Conservation (phyloP, 2,797 vertebrate species). For the Poecilia picta region DNA sequence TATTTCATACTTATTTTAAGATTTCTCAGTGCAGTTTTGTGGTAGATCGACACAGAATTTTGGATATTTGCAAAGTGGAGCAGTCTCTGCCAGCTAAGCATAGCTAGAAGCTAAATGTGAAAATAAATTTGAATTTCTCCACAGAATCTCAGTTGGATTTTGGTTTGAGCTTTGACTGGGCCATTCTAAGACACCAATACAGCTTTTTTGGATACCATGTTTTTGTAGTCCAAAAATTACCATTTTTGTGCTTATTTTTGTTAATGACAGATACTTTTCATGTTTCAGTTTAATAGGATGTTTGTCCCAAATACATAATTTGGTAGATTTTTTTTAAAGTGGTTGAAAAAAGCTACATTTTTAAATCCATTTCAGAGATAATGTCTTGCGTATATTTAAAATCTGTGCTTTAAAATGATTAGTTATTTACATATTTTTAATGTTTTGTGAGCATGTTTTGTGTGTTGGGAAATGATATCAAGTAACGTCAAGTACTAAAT, state of each 20-base stretch:
- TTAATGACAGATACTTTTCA: neutral
- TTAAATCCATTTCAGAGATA: neutral
- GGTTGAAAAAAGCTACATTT: neutral
- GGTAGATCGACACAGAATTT: neutral
- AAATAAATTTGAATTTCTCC: neutral
- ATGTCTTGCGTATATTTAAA: neutral
- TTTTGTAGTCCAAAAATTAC: neutral
- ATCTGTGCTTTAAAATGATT: neutral
- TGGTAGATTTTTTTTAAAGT: neutral
- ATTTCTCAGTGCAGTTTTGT: neutral
- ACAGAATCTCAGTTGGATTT: neutral
- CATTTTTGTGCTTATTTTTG: neutral
- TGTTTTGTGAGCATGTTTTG: neutral
- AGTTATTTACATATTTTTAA: neutral
- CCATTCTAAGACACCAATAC: neutral
- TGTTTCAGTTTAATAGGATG: neutral
- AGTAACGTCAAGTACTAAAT: slow-evolving; percentile 1
- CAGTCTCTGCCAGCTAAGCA: neutral
- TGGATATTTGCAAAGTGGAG: neutral
- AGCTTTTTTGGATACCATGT: neutral
- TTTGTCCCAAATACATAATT: slow-evolving; percentile 1
- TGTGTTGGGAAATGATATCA: slow-evolving; percentile 1
- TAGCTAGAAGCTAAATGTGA: neutral
- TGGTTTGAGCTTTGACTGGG: neutral
- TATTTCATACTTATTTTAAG: neutral